These are phyloP conservation scores for Erebia ligea DNA, from an alignment of 2,888 invertebrate genomes.

Conservation along the genomic window DNA sequence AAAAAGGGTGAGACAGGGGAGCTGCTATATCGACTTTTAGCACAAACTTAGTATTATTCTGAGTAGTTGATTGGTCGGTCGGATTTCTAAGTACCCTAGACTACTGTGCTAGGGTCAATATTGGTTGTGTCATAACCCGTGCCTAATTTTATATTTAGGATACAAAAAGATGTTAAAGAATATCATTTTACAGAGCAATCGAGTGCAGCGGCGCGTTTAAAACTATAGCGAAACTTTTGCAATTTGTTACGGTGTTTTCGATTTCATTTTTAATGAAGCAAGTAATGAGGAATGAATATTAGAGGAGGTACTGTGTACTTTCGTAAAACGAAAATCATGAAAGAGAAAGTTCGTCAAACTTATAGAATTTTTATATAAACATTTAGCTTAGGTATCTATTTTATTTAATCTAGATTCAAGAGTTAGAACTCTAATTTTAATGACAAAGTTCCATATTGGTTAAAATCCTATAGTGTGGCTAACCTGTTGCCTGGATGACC, in stretches of 20 bases:
- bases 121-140: background rate
- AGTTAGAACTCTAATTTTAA: too few species aligned
- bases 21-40: too few species aligned
- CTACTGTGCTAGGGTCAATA: too few species aligned
- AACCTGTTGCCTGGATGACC: too few species aligned
- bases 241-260: constrained; percentile 25
- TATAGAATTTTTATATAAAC: background rate
- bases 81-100: too few species aligned
- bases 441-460: too few species aligned
- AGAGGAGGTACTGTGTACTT: constrained; percentile 15
- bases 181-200: constrained; percentile 48
- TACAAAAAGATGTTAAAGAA: background rate
- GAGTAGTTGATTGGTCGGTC: too few species aligned
- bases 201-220: constrained; percentile 63
- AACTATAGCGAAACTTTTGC: constrained; percentile 49
- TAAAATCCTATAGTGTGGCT: too few species aligned
- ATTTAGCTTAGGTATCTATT: background rate
- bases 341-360: constrained; percentile 26
- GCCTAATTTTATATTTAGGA: background rate
- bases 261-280: constrained; percentile 36
- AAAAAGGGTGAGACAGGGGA: too few species aligned
- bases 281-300: constrained; percentile 24
- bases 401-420: too few species aligned
- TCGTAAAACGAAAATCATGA: constrained; percentile 1
- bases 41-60: too few species aligned